These are phyloP conservation scores for Phytoseiulus persimilis DNA, from an alignment of 2,888 invertebrate genomes.

Conservation along the genomic window DNA sequence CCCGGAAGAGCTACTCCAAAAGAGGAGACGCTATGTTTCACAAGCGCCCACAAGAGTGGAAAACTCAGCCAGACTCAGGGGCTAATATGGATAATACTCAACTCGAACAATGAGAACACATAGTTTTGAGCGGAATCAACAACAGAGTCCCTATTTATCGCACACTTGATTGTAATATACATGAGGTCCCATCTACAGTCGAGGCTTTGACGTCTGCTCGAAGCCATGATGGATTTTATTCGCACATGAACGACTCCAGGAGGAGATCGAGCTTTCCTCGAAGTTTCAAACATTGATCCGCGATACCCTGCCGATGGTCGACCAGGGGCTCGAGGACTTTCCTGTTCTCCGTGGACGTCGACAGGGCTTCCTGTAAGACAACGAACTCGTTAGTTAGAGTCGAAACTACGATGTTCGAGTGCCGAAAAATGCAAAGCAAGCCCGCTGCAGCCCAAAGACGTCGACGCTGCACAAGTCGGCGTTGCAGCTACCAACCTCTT, in stretches of 20 bases:
- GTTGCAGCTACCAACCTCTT: background rate
- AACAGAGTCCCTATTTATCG: background rate
- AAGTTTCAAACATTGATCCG: conserved; percentile 15
- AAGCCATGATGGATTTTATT: background rate
- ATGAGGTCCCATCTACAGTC: background rate
- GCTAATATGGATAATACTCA: too few relatives aligned
- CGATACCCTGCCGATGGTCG: background rate
- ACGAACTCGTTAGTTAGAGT: too few relatives aligned
- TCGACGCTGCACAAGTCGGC: too few relatives aligned
- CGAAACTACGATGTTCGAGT: too few relatives aligned
- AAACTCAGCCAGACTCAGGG: too few relatives aligned
- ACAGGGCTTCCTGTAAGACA: background rate
- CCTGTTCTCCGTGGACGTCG: background rate
- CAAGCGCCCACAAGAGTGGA: too few relatives aligned
- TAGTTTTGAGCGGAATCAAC: background rate
- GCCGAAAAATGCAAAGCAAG: too few relatives aligned
- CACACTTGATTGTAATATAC: background rate
- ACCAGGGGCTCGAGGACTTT: conserved; percentile 22
- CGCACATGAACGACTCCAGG: background rate
- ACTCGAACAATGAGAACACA: background rate
- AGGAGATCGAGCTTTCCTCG: conserved; percentile 20
- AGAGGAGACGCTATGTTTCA: too few relatives aligned
- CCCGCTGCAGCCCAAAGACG: too few relatives aligned
- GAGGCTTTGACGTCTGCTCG: background rate
- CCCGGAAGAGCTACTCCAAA: too few relatives aligned